These are phyloP conservation scores for Drosophila mimica DNA, from an alignment of 2,888 invertebrate species.

Conservation along the genomic window DNA sequence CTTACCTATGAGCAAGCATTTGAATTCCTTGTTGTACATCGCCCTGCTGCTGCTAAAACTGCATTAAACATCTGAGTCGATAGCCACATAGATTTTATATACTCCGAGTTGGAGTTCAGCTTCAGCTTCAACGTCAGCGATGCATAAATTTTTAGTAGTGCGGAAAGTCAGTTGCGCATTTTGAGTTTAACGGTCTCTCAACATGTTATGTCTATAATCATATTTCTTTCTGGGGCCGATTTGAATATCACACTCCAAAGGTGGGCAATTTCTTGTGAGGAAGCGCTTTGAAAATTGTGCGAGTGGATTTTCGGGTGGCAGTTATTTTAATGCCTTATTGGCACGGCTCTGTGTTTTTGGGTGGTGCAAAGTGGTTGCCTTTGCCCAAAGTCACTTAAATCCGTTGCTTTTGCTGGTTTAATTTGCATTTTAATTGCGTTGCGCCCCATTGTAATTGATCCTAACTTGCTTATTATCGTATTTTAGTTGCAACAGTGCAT, in stretches of 20 bases:
- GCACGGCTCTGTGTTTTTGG: constrained; percentile 52
- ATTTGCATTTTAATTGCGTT: constrained; percentile 51
- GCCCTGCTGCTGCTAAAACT: constrained; percentile 47
- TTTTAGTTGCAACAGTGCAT: constrained; percentile 11
- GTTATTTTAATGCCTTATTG: constrained; percentile 56
- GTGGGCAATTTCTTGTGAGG: constrained; percentile 40
- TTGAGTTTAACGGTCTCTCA: constrained; percentile 66
- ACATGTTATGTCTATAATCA: constrained; percentile 63
- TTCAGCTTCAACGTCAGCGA: constrained; percentile 51
- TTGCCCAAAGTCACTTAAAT: neutral
- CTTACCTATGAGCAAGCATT: constrained; percentile 66
- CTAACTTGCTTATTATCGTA: constrained; percentile 31
- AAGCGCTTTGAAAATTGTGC: constrained; percentile 40
- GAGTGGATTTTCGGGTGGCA: constrained; percentile 54
- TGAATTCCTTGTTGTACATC: constrained; percentile 57
- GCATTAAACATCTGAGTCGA: constrained; percentile 51
- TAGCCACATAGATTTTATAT: constrained; percentile 60
- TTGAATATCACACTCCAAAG: constrained; percentile 50
- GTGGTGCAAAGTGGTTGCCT: constrained; percentile 42
- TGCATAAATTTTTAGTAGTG: constrained; percentile 69
- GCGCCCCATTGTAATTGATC: constrained; percentile 57
- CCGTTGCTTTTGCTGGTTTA: constrained; percentile 3
- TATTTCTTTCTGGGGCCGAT: constrained; percentile 38
- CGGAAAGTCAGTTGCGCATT: constrained; percentile 73
- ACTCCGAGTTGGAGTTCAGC: constrained; percentile 18